These are phyloP conservation scores for Poecilia wingei DNA, from an alignment of 2,797 vertebrate genomes.

Conservation along the genomic window DNA sequence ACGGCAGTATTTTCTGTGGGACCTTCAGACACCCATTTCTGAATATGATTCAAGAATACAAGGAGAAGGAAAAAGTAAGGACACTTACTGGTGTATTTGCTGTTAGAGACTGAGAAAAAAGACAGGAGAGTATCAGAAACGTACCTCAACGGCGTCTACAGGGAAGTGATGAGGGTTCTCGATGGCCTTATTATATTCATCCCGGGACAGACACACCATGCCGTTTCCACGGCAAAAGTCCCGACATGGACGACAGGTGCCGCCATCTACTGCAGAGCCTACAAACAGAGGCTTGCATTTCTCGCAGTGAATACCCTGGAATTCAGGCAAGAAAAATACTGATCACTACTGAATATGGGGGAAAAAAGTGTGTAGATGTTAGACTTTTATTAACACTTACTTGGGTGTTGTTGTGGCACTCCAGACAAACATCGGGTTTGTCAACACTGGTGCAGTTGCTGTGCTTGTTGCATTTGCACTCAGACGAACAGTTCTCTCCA, in stretches of 20 bases:
- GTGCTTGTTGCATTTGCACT: conserved; percentile 93
- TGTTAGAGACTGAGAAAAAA: conserved; percentile 1
- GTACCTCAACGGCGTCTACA: conserved; percentile 81
- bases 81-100: not conserved
- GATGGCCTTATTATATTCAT: conserved; percentile 84
- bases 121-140: conserved; percentile 12
- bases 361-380: not conserved
- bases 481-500: conserved; percentile 90
- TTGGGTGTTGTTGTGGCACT: conserved; percentile 92
- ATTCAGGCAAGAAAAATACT: conserved; percentile 13
- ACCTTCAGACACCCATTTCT: conserved; percentile 86
- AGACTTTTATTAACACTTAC: conserved; percentile 60
- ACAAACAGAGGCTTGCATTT: conserved; percentile 92
- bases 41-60: conserved; percentile 75
- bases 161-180: conserved; percentile 81
- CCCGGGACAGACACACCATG: conserved; percentile 86
- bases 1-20: conserved; percentile 88
- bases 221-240: conserved; percentile 91
- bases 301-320: conserved; percentile 89
- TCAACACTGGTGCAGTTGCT: conserved; percentile 89
- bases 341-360: not conserved
- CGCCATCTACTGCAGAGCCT: conserved; percentile 88
- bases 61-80: conserved; percentile 3
- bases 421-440: conserved; percentile 85
- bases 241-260: conserved; percentile 88